Percentiles rank a stretch among this genome's conserved stretches.
These are phyloP conservation scores for Mirza zaza DNA, from an alignment of 2,113 vertebrate species.

Conservation along the genomic window DNA sequence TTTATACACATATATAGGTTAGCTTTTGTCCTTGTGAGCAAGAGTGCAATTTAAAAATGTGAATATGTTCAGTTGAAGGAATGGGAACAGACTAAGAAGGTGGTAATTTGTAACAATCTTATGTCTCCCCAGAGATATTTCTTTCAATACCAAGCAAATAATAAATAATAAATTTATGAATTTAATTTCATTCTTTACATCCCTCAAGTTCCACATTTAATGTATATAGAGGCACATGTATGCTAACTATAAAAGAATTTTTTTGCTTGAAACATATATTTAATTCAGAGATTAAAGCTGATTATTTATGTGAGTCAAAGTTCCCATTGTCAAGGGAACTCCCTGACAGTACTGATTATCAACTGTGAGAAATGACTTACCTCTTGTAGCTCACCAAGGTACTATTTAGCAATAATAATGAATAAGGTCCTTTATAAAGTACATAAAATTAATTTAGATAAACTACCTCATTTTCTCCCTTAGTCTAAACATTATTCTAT, in stretches of 20 bases:
- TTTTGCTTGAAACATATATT: neutral
- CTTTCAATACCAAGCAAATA: slow-evolving; percentile 13
- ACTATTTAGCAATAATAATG: neutral
- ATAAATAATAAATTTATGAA: neutral
- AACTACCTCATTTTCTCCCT: neutral
- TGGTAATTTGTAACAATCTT: neutral
- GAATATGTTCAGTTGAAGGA: neutral
- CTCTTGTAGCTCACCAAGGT: neutral
- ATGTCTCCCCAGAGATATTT: neutral
- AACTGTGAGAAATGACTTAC: neutral
- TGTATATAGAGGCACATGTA: neutral
- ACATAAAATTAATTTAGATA: neutral
- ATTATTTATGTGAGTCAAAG: neutral
- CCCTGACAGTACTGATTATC: neutral
- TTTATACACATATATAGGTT: neutral
- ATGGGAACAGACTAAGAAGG: neutral
- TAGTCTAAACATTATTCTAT: neutral
- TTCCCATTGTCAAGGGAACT: neutral
- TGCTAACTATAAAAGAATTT: neutral
- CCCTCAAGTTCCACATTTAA: neutral
- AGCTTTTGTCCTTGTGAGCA: neutral
- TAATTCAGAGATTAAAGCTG: neutral
- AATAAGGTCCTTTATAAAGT: slow-evolving; percentile 11
- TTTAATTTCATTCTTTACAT: neutral
- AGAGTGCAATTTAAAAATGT: neutral